phyloP scores from a whole-genome alignment of 2,113 vertebrate species.

The Carassius auratus region DNA sequence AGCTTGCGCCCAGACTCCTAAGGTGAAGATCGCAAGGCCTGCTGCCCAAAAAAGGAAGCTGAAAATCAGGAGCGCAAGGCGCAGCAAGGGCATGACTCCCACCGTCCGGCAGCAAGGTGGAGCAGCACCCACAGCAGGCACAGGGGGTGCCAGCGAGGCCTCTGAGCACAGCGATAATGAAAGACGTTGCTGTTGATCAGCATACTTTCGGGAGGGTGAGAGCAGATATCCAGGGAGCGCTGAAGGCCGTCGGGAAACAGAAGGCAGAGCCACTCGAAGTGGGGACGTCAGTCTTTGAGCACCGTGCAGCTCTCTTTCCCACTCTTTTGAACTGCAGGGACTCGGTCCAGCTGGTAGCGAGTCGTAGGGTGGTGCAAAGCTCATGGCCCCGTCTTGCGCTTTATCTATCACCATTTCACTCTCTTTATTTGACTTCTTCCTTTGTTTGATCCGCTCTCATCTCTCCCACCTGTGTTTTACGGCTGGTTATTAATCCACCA shows the following conservation, averaged over 20 bases:
- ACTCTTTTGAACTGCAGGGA: constrained; percentile 66
- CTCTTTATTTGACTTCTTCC: constrained; percentile 57
- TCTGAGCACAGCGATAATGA: constrained; percentile 68
- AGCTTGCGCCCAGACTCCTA: constrained; percentile 84
- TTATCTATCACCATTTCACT: constrained; percentile 60
- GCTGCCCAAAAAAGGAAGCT: constrained; percentile 88
- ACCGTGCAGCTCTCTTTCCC: constrained; percentile 67
- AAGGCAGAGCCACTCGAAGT: constrained; percentile 55
- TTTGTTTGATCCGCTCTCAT: no score
- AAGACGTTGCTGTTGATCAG: constrained; percentile 62
- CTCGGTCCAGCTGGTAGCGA: constrained; percentile 71
- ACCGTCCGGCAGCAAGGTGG: constrained; percentile 66
- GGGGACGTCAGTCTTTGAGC: constrained; percentile 71
- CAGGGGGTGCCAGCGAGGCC: constrained; percentile 73
- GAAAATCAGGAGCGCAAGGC: constrained; percentile 84
- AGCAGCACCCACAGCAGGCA: constrained; percentile 57
- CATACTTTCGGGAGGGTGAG: constrained; percentile 64
- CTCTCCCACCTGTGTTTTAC: constrained; percentile 64
- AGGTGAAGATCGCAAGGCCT: constrained; percentile 80
- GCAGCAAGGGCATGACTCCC: constrained; percentile 81
- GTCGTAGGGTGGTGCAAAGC: constrained; percentile 70
- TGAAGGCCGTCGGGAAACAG: constrained; percentile 65
- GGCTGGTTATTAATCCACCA: constrained; percentile 70
- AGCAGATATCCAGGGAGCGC: constrained; percentile 71
- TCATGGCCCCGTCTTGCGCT: constrained; percentile 66